Conservation (phyloP, 2,113 vertebrate species). For the Oreochromis aureus region DNA sequence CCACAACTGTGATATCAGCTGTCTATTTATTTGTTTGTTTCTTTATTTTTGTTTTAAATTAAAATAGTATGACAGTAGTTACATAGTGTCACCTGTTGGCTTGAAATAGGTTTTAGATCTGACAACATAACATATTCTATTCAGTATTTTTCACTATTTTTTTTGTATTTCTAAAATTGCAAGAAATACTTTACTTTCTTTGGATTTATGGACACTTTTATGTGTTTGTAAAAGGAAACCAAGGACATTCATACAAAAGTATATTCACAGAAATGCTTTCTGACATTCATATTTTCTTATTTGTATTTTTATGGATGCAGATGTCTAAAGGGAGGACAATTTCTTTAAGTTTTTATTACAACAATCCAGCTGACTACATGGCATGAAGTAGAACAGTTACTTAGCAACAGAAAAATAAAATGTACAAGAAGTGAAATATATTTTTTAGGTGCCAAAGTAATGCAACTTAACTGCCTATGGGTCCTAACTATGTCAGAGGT, state of each 20-base stretch:
- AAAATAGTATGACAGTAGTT: neutral
- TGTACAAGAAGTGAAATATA: neutral
- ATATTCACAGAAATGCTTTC: neutral
- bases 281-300: neutral
- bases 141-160: neutral
- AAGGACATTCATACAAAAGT: neutral
- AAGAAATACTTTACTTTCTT: neutral
- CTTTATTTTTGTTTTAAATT: fast-evolving
- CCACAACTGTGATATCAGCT: neutral
- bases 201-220: neutral
- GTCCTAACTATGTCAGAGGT: neutral
- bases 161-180: neutral
- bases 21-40: neutral
- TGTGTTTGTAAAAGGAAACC: neutral
- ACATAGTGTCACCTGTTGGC: neutral
- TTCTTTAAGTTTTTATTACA: neutral
- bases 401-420: conserved; percentile 11
- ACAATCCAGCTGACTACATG: neutral
- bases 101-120: neutral
- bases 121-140: neutral
- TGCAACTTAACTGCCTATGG: neutral
- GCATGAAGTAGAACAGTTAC: neutral
- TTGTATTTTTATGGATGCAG: neutral
- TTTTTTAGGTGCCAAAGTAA: conserved; percentile 1
- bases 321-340: neutral